phyloP scores from a whole-genome alignment of 2,113 vertebrate genomes.

The Psettodes erumei region DNA sequence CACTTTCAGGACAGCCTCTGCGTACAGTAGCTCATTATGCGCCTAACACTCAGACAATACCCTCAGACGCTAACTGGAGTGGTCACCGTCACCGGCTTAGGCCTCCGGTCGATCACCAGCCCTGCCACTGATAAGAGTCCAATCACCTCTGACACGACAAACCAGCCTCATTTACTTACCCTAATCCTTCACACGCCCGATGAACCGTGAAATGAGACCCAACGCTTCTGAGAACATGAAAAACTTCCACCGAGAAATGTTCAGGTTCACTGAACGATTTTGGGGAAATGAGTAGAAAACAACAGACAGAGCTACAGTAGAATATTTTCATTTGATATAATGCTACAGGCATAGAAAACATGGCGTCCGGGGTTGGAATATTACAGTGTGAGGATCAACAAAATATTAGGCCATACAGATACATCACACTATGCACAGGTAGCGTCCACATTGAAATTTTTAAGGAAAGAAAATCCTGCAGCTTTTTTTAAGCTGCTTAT shows the following conservation, averaged over 20 bases:
- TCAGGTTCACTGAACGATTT: neutral
- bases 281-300: neutral
- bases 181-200: slow-evolving; percentile 59
- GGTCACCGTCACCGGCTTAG: slow-evolving; percentile 58
- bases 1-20: slow-evolving; percentile 27
- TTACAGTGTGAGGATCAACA: neutral
- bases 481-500: slow-evolving; percentile 8
- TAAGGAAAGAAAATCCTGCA: neutral
- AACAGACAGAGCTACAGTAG: neutral
- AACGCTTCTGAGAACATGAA: slow-evolving; percentile 46
- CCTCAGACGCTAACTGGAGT: slow-evolving; percentile 50
- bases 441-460: neutral
- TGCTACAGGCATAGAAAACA: neutral
- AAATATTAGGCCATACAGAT: neutral
- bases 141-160: slow-evolving; percentile 69
- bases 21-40: slow-evolving; percentile 61
- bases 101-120: slow-evolving; percentile 55
- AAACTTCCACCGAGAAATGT: slow-evolving; percentile 15
- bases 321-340: neutral
- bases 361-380: neutral
- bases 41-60: slow-evolving; percentile 54
- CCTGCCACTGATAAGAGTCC: slow-evolving; percentile 64
- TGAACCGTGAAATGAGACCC: slow-evolving; percentile 67
- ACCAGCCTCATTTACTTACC: slow-evolving; percentile 47
- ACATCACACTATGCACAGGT: neutral